Base-by-base conservation (phyloP, 2,888 invertebrate genomes). In the Halictus quadricinctus region DNA sequence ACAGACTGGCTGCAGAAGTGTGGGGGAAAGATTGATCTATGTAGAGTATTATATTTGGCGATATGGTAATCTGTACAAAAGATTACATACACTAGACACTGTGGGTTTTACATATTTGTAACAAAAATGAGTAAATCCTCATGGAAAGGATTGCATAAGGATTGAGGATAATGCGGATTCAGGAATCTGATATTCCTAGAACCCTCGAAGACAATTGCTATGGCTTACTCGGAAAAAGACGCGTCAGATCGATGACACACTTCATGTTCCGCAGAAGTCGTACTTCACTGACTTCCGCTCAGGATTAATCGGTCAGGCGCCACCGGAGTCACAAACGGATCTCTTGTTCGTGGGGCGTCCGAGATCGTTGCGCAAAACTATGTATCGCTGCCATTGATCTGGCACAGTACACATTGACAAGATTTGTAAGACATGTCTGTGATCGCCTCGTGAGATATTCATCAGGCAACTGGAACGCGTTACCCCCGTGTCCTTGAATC, bases 401-500 rank as follows among this genome's bases (percentile, higher is more conserved):
- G 43, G 21, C 43, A 43, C 43, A 69, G 21, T 13, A 43, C 41
- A 41, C 69, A 69, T n/a, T 43, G 43, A 69, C 69, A n/a, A 21
- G 69, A 43, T 69, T 69, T 41, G n/a, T 21, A 43, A 69, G 69
- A 69, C 69, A n/a, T 12, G 69, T 41, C n/a, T 69, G 43, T n/a
- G 69, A 69, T 69, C 43, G 69, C 69, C 12, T 69, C 69, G 12
- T 12, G 41, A 6, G 41, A 43, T 69, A 69, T 69, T 41, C 69
- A 69, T 69, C 69, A 43, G 69, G n/a, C 41, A 69, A 69, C 43
- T 69, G 69, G 43, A 36, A 69, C 43, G 69, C 18, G 69, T 69
- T 41, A 69, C 43, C 43, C 69, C 12, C 41, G 5, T 21, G 69
- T 69, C 69, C 36, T 69, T 69, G 69, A 69, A 69, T 69, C 69